These are phyloP conservation scores for Mya arenaria DNA, from an alignment of 1,140 invertebrate genomes.

Conservation along the genomic window DNA sequence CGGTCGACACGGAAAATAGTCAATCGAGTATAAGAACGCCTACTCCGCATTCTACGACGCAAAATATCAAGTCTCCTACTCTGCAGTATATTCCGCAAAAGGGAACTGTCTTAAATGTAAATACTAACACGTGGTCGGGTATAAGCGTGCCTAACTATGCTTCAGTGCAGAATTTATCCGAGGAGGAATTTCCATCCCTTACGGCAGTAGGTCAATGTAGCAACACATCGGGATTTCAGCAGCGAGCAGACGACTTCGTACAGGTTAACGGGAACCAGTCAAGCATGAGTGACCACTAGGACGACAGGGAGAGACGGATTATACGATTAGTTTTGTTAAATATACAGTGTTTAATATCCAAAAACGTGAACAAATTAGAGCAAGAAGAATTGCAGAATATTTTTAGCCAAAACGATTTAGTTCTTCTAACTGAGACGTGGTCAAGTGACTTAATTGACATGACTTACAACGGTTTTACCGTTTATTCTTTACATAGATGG, in stretches of 20 bases:
- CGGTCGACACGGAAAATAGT: not conserved
- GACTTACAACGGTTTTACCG: no score
- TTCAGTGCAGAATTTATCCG: not conserved
- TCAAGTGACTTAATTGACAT: no score
- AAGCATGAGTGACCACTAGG: not conserved
- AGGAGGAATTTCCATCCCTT: not conserved
- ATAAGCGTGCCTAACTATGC: not conserved
- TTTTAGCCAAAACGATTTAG: not conserved
- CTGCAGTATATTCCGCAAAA: not conserved
- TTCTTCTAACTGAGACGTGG: no score
- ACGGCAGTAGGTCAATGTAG: not conserved
- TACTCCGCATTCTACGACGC: not conserved
- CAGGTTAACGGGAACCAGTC: not conserved
- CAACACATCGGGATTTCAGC: not conserved
- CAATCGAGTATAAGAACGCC: not conserved
- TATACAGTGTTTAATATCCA: not conserved
- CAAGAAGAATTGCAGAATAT: not conserved
- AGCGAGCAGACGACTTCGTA: not conserved
- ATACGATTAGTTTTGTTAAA: not conserved
- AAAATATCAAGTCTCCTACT: not conserved
- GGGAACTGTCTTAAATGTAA: not conserved
- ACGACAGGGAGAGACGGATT: not conserved
- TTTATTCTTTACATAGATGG: no score
- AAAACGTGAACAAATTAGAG: constrained; percentile 8
- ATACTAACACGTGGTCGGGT: not conserved